phyloP scores from a whole-genome alignment of 2,797 vertebrate species.

The Pseudomugil tenellus region DNA sequence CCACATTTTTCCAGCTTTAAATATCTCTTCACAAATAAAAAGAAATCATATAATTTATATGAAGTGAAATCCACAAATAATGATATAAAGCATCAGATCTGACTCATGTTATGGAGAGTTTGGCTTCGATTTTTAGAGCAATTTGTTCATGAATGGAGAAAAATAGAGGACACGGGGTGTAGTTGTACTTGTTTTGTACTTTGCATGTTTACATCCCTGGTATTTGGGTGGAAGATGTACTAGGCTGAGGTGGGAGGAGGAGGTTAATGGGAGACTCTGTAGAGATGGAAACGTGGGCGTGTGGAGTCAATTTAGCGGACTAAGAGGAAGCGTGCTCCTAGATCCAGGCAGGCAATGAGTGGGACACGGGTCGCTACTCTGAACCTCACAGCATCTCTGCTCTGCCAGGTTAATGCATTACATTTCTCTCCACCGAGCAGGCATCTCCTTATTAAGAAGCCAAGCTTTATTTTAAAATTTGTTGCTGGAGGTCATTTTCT shows the following conservation, averaged over 20 bases:
- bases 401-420: slow-evolving; percentile 14
- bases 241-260: slow-evolving; percentile 30
- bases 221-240: slow-evolving; percentile 40
- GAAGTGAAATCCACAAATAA: not conserved
- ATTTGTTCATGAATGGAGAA: slow-evolving; percentile 55
- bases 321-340: slow-evolving; percentile 67
- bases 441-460: slow-evolving; percentile 25
- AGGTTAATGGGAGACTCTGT: slow-evolving; percentile 59
- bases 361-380: slow-evolving; percentile 59
- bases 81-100: not conserved
- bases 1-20: not conserved
- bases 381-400: slow-evolving; percentile 9
- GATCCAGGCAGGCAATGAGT: slow-evolving; percentile 47
- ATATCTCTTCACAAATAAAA: not conserved
- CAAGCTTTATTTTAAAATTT: slow-evolving; percentile 32
- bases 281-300: slow-evolving; percentile 49
- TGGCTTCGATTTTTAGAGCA: slow-evolving; percentile 68
- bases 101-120: slow-evolving; percentile 53
- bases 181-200: slow-evolving; percentile 57
- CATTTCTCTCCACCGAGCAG: slow-evolving; percentile 15
- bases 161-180: slow-evolving; percentile 50
- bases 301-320: slow-evolving; percentile 60
- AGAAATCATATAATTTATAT: not conserved
- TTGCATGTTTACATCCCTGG: slow-evolving; percentile 61
- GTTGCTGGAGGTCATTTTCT: slow-evolving; percentile 51